These are phyloP conservation scores for Cynocephalus volans DNA, from an alignment of 2,113 vertebrate species.

Conservation along the genomic window DNA sequence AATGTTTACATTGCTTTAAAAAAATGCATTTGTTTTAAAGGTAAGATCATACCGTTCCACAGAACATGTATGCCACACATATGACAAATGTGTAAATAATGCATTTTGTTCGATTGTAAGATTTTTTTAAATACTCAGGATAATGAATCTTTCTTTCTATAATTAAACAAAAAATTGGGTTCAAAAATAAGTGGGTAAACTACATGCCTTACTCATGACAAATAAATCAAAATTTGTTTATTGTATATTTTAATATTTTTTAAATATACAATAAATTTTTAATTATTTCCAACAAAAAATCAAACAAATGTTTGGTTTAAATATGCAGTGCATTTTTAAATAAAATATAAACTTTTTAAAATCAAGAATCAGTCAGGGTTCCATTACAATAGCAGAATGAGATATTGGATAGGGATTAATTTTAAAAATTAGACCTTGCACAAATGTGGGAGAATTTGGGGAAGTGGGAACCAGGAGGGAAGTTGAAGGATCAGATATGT, in stretches of 20 bases:
- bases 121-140: background rate
- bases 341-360: slow-evolving; percentile 29
- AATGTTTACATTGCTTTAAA: background rate
- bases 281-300: background rate
- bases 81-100: slow-evolving; percentile 53
- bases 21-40: slow-evolving; percentile 58
- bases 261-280: background rate
- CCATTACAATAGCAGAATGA: background rate
- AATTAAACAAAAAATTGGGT: slow-evolving; percentile 17
- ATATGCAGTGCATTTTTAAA: background rate
- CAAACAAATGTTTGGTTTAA: slow-evolving; percentile 2
- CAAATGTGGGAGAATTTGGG: background rate
- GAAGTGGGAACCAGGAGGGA: too few relatives aligned
- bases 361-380: background rate
- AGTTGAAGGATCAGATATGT: background rate
- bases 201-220: background rate
- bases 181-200: background rate
- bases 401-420: background rate
- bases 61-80: background rate
- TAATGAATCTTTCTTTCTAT: background rate
- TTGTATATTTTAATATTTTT: background rate
- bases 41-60: background rate
- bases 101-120: background rate
- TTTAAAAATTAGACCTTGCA: background rate
- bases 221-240: background rate